Evolutionary conservation across 2,888 invertebrate species (phyloP), one percentile per base, ranked within the genome.

Genomic region (Mycalesis mineus): DNA sequence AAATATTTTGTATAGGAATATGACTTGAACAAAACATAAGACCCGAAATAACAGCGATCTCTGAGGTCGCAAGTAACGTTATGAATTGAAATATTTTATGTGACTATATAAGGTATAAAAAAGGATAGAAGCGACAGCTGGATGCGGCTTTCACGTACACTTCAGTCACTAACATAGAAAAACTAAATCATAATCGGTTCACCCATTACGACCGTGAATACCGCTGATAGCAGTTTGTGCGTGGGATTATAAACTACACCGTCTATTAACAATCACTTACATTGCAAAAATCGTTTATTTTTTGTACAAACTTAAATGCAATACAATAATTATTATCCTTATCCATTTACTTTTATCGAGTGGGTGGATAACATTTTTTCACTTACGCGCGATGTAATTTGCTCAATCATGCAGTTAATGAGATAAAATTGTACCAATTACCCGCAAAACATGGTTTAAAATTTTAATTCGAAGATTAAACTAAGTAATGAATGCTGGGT

Each of bases 381-480:
- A 28, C 31, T 2, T 22, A 22, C 22, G 22, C 5, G 22, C 2
- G 22, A 22, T 11, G 8, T 50, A 50, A 51, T 41, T 51, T 51
- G 40, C 22, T 40, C 41, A 51, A 51, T 33, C 41, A 51, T 51
- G 51, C 36, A 41, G 41, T 41, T 51, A 41, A 41, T 29, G 39
- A 39, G 39, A 39, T 29, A 11, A 45, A 45, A 29, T 45, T 54
- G 28, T 33, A 22, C 39, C 53, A 37, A 54, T 54, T 41, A 51
- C 41, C 9, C 15, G 44, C 13, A 45, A 45, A 45, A 54, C 53
- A 29, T 37, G 53, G 36, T 54, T 31, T 45, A 44, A 45, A 45
- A 54, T 44, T 37, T 45, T 54, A 45, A 54, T 54, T 37, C 37
- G 33, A 44, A 31, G 13, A 36, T 36, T 36, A 53, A 33, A 39